Conservation (phyloP, 2,888 invertebrate species). For the Eutolmus rufibarbis region DNA sequence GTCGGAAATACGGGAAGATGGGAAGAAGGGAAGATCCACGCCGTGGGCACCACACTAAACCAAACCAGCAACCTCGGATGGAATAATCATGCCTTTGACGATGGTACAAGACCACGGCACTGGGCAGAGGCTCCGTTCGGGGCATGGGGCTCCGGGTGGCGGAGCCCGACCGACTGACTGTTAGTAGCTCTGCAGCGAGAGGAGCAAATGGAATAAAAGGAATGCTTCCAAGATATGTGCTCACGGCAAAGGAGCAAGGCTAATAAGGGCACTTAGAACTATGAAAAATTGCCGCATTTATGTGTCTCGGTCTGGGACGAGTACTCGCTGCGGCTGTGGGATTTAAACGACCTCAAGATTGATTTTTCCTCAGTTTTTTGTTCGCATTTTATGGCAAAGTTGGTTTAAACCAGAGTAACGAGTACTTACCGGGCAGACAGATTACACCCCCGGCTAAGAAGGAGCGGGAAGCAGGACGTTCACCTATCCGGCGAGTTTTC, state of each 20-base stretch:
- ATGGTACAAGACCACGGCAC: neutral
- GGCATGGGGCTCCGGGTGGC: neutral
- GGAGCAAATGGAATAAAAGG: neutral
- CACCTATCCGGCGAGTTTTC: neutral
- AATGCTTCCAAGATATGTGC: neutral
- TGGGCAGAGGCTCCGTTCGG: neutral
- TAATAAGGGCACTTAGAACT: slow-evolving; percentile 13
- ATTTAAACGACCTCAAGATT: neutral
- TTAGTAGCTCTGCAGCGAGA: neutral
- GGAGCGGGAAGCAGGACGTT: neutral
- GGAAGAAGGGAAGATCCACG: neutral
- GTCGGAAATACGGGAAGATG: neutral
- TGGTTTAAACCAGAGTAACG: neutral
- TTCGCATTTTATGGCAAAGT: neutral
- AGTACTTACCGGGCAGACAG: neutral
- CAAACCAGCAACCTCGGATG: neutral
- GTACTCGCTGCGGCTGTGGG: neutral
- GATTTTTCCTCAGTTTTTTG: neutral
- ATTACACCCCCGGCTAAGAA: neutral
- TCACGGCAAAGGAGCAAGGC: neutral
- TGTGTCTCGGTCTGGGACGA: neutral
- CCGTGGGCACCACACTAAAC: neutral
- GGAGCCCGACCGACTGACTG: neutral
- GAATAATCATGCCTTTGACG: neutral
- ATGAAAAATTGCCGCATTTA: slow-evolving; percentile 11